A percentile compares a stretch with the other conserved stretches of the same genome.
Conservation (phyloP, 2,113 vertebrate genomes). For the Antennarius striatus region DNA sequence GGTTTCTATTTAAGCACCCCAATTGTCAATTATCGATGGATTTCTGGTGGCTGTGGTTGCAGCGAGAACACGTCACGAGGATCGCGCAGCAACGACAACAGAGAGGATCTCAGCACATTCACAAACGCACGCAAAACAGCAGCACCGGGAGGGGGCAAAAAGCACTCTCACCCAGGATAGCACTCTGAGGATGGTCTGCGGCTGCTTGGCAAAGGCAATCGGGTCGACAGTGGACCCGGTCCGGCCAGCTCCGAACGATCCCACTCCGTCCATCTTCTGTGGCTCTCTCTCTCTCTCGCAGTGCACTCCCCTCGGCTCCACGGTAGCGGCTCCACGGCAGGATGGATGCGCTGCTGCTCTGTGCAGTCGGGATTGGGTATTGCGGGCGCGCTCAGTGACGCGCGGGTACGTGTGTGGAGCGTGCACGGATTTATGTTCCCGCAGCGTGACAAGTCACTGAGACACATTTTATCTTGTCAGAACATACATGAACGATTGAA, state of each 20-base stretch:
- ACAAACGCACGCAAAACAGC: constrained; percentile 1
- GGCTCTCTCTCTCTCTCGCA: neutral
- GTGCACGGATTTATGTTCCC: constrained; percentile 24
- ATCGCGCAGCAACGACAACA: constrained; percentile 52
- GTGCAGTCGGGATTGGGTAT: constrained; percentile 62
- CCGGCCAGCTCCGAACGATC: constrained; percentile 92
- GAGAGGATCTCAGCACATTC: constrained; percentile 7
- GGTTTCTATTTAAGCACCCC: constrained; percentile 2
- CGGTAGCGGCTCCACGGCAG: constrained; percentile 67
- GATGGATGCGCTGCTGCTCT: constrained; percentile 61
- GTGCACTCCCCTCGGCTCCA: constrained; percentile 61
- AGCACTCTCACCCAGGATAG: constrained; percentile 87
- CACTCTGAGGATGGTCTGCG: constrained; percentile 90
- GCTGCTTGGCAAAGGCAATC: constrained; percentile 86
- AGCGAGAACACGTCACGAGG: constrained; percentile 55
- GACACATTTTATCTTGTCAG: neutral
- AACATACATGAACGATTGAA: too few relatives aligned
- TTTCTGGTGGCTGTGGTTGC: constrained; percentile 41
- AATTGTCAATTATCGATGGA: constrained; percentile 12
- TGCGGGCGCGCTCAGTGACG: constrained; percentile 54
- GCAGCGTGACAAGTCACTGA: constrained; percentile 9
- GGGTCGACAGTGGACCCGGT: constrained; percentile 87
- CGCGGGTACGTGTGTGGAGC: constrained; percentile 12
- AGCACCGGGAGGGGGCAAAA: neutral
- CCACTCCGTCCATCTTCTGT: constrained; percentile 89